Conservation (phyloP, 2,888 invertebrate species). For the Notodonta ziczac region DNA sequence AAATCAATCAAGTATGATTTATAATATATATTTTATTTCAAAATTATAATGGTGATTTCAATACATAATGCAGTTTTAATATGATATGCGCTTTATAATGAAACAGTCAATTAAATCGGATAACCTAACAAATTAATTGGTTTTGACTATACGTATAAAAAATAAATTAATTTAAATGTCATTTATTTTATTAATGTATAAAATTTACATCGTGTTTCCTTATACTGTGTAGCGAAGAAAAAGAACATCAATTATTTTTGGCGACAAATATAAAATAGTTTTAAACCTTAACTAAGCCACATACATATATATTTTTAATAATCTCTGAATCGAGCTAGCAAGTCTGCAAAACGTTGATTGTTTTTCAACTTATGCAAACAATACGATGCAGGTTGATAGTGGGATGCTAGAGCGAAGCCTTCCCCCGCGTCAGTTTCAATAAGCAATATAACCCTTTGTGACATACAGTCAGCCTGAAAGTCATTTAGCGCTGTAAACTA, state of each 20-base stretch:
- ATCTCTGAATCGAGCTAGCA: too few relatives aligned
- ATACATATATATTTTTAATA: too few relatives aligned
- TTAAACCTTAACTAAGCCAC: too few relatives aligned
- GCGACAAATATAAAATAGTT: background rate
- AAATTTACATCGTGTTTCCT: background rate
- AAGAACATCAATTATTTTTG: slow-evolving; percentile 4
- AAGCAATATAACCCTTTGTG: too few relatives aligned
- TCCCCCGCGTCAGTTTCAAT: too few relatives aligned
- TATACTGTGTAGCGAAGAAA: background rate
- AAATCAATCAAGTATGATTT: background rate
- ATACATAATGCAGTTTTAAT: background rate
- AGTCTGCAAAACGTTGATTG: too few relatives aligned
- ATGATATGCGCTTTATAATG: background rate
- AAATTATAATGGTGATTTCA: background rate
- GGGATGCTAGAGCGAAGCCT: too few relatives aligned
- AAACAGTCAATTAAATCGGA: background rate
- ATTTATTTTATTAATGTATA: background rate
- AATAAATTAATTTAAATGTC: background rate
- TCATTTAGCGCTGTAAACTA: too few relatives aligned
- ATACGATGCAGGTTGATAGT: too few relatives aligned
- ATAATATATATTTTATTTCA: background rate
- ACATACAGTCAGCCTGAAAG: too few relatives aligned
- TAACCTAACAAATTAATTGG: background rate
- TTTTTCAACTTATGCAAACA: too few relatives aligned
- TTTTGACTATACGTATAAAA: too few relatives aligned